Base-by-base conservation (phyloP, 2,113 vertebrate genomes). In the Anhinga rufa region DNA sequence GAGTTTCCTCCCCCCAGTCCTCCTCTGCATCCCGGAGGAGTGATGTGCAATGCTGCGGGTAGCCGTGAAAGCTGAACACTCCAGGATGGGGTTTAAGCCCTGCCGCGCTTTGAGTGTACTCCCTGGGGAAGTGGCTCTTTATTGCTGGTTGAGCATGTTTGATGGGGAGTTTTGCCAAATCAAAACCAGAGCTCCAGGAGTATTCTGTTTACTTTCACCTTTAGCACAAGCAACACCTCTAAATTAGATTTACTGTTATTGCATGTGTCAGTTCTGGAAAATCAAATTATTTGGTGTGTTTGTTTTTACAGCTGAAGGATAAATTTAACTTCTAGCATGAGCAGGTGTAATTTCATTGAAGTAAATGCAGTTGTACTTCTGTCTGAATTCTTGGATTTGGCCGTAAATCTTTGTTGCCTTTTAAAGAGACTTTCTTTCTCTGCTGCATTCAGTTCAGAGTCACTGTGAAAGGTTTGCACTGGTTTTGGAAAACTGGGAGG, bases 201-300 rank as follows among this genome's bases (percentile, higher is more conserved):
- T 4, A 1, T 14, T 60, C 44, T 79, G 49, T 80, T 86, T 85
- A 29, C 54, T 60, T 40, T 48, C 72, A 58, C 66, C 44, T 72
- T 58, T 44, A 82, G 34, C 28, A 18, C 58, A 85, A 95, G 55
- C 29, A 77, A 42, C 75, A 58, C 75, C 36, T 95, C 68, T 92
- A 78, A 87, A 91, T 74, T 83, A 46, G 57, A 91, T 90, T 85
- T 90, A 25, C 55, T 60, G 58, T 65, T 88, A 81, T 34, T 88
- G 54, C 34, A 10, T 25, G 38, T 91, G 60, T 57, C 66, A 36
- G 51, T 91, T 92, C 46, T 80, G 78, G 78, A 85, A 91, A 88
- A 92, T 89, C 75, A 86, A 83, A 90, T 97, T 88, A 92, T 90
- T 90, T 70, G 71, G 21, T 49, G 16, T 77, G 38, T 62, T 74